Percentiles rank a stretch among this genome's conserved stretches.
phyloP scores from a whole-genome alignment of 2,113 vertebrate species.

The Nothocercus julius region DNA sequence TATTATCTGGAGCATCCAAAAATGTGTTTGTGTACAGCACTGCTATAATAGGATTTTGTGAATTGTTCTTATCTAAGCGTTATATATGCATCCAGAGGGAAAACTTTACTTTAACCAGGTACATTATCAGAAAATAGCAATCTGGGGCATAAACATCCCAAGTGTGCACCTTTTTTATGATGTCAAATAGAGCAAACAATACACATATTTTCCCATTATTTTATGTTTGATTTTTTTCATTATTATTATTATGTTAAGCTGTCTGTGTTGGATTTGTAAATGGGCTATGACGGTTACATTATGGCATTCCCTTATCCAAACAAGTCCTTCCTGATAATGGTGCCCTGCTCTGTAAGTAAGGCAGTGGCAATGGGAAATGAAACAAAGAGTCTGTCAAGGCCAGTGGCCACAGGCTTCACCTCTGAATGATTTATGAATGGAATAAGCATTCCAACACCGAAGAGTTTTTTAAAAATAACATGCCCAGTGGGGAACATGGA shows the following conservation, averaged over 20 bases:
- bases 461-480: not conserved
- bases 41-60: slow-evolving; percentile 58
- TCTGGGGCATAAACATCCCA: slow-evolving; percentile 38
- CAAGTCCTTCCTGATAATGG: not conserved
- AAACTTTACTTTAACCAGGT: slow-evolving; percentile 70
- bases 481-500: not conserved
- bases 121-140: slow-evolving; percentile 70
- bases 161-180: slow-evolving; percentile 56
- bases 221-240: slow-evolving; percentile 54
- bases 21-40: slow-evolving; percentile 48
- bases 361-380: not conserved
- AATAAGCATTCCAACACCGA: not conserved
- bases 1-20: slow-evolving; percentile 61
- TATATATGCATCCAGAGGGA: slow-evolving; percentile 68
- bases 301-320: slow-evolving; percentile 15
- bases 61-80: slow-evolving; percentile 61
- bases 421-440: not conserved
- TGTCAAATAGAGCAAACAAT: slow-evolving; percentile 69
- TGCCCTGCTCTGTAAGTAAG: not conserved
- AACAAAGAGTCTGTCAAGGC: not conserved
- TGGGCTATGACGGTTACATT: slow-evolving; percentile 27
- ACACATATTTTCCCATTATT: slow-evolving; percentile 61
- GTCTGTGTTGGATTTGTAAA: slow-evolving; percentile 58
- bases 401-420: not conserved
- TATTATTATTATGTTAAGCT: slow-evolving; percentile 59